Evolutionary conservation across 1,140 invertebrate species (phyloP).

Genomic region (Zaprionus kolodkinae): DNA sequence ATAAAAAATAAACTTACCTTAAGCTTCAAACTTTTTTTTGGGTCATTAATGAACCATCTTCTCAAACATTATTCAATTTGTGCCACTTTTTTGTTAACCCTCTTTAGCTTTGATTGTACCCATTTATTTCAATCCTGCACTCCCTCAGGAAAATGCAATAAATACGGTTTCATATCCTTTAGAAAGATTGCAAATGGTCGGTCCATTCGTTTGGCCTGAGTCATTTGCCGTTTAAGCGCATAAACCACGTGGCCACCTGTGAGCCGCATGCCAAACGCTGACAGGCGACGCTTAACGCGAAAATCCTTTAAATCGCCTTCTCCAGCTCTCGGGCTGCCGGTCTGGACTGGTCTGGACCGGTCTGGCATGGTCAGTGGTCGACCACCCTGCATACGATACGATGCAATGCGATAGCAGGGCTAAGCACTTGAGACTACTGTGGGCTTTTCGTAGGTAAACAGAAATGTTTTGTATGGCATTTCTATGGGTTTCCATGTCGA

Average conservation of each 20-base stretch:
- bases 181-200: slow-evolving; percentile 6
- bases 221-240: slow-evolving; percentile 68
- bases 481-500: slow-evolving; percentile 35
- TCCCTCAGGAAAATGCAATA: slow-evolving; percentile 21
- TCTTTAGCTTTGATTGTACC: background rate
- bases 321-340: background rate
- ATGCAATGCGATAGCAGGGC: slow-evolving; percentile 19
- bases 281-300: slow-evolving; percentile 70
- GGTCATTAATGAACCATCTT: background rate
- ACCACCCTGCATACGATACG: background rate
- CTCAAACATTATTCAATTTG: background rate
- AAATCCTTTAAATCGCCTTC: slow-evolving; percentile 75
- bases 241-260: slow-evolving; percentile 72
- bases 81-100: background rate
- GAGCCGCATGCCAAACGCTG: slow-evolving; percentile 78
- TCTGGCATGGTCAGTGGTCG: slow-evolving; percentile 16
- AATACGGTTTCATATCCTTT: slow-evolving; percentile 51
- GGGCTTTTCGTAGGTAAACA: slow-evolving; percentile 57
- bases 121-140: background rate
- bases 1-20: too few relatives aligned
- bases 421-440: slow-evolving; percentile 48
- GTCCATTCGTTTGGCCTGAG: slow-evolving; percentile 59
- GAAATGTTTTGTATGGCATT: slow-evolving; percentile 54
- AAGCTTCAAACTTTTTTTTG: too few relatives aligned
- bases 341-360: background rate